A percentile compares a stretch with the other conserved stretches of the same genome.
Evolutionary conservation across 2,113 vertebrate genomes (phyloP).

Genomic region (Macroglossus sobrinus): DNA sequence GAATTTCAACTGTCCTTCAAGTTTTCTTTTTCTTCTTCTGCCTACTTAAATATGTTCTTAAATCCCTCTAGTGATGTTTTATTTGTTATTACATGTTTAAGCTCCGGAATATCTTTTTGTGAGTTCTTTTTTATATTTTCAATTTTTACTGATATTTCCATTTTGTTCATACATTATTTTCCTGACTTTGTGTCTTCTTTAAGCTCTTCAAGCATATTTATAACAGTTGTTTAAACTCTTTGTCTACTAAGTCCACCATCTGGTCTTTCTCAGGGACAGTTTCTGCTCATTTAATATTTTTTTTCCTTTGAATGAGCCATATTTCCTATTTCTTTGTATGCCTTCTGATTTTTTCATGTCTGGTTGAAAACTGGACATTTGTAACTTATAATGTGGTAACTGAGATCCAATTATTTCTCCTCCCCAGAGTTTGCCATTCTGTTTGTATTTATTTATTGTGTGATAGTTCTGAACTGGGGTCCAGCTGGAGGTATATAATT

Average conservation of each 20-base stretch:
- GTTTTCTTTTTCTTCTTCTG: neutral
- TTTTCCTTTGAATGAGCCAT: neutral
- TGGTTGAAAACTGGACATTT: neutral
- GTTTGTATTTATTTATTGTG: neutral
- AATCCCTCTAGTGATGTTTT: neutral
- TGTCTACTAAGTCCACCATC: neutral
- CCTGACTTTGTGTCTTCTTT: neutral
- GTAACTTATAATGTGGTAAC: neutral
- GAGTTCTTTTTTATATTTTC: neutral
- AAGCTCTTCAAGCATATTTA: neutral
- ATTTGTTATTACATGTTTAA: neutral
- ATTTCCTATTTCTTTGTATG: neutral
- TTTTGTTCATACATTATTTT: neutral
- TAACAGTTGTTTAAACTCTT: neutral
- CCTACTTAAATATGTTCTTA: neutral
- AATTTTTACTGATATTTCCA: neutral
- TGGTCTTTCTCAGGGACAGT: neutral
- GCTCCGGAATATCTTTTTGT: neutral
- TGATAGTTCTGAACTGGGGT: neutral
- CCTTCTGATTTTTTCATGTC: neutral
- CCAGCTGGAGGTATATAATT: neutral
- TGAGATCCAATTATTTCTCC: neutral
- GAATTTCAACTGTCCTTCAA: neutral
- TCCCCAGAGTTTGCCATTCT: neutral
- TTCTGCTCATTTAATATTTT: neutral